A percentile compares a stretch with the other conserved stretches of the same genome.
Conservation (phyloP, 2,888 invertebrate genomes). For the Agapetus fuscipes region DNA sequence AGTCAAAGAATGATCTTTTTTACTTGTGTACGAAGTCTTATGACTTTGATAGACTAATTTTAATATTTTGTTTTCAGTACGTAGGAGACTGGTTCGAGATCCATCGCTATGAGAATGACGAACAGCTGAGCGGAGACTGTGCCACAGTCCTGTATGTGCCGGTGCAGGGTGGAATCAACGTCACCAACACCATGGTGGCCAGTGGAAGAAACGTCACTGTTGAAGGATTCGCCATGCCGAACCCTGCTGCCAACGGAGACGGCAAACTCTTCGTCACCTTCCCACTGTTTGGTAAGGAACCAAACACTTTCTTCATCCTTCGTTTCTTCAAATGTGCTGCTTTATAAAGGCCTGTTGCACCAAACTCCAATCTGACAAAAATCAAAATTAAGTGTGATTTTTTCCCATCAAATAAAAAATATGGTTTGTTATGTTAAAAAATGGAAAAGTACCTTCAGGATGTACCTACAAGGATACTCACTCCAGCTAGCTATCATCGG, state of each 20-base stretch:
- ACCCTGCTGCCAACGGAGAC: constrained; percentile 3
- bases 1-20: too few species aligned
- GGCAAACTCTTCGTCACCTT: constrained; percentile 6
- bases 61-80: constrained; percentile 27
- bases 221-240: constrained; percentile 2
- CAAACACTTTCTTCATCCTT: too few species aligned
- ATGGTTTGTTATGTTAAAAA: neutral
- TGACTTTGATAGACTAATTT: too few species aligned
- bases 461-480: too few species aligned
- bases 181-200: constrained; percentile 6
- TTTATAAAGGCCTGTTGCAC: too few species aligned
- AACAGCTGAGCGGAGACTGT: constrained; percentile 31
- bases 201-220: neutral
- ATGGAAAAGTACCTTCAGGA: too few species aligned
- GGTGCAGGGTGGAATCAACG: neutral
- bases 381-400: too few species aligned
- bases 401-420: too few species aligned
- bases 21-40: too few species aligned
- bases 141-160: constrained; percentile 22
- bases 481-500: too few species aligned
- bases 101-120: constrained; percentile 34
- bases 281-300: constrained; percentile 3
- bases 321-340: neutral
- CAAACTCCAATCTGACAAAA: too few species aligned
- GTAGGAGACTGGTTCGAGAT: constrained; percentile 35